Conservation (phyloP, 2,113 vertebrate genomes). For the Apeltes quadracus region DNA sequence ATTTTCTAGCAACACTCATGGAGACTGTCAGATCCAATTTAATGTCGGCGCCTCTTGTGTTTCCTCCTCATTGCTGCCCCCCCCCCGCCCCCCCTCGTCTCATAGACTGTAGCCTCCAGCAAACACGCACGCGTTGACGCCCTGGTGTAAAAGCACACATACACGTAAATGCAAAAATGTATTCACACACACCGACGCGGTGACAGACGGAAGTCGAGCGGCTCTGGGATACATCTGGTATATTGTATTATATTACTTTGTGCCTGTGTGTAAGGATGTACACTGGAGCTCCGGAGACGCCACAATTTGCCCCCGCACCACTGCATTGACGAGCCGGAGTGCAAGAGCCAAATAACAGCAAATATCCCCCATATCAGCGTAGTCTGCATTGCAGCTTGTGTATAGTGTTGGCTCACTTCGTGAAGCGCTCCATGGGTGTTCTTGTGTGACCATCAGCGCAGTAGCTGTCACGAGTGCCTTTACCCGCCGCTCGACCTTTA, state of each 20-base stretch:
- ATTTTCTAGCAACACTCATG: slow-evolving; percentile 66
- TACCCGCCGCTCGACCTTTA: slow-evolving; percentile 62
- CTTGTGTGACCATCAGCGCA: slow-evolving; percentile 22
- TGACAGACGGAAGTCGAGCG: slow-evolving; percentile 26
- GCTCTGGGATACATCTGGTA: slow-evolving; percentile 44
- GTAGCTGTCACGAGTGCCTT: slow-evolving; percentile 61
- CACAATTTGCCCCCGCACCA: slow-evolving; percentile 50
- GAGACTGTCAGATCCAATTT: slow-evolving; percentile 67
- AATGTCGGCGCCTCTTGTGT: slow-evolving; percentile 39
- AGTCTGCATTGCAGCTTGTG: slow-evolving; percentile 10
- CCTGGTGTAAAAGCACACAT: slow-evolving; percentile 17
- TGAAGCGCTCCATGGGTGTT: slow-evolving; percentile 23
- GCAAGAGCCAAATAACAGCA: neutral
- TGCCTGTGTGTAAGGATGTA: slow-evolving; percentile 39
- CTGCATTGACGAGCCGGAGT: slow-evolving; percentile 38
- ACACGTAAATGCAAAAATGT: slow-evolving; percentile 27
- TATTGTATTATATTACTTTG: slow-evolving; percentile 46
- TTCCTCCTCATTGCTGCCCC: slow-evolving; percentile 49
- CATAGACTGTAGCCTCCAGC: slow-evolving; percentile 21
- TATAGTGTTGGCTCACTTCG: neutral
- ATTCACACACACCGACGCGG: slow-evolving; percentile 1
- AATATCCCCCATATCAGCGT: slow-evolving; percentile 17
- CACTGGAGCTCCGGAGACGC: slow-evolving; percentile 36
- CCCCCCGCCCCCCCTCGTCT: slow-evolving; percentile 46
- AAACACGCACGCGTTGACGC: slow-evolving; percentile 28